Evolutionary conservation across 2,113 vertebrate genomes (phyloP), one percentile per base, ranked within the genome.

Genomic region (Dipodomys stephensi): DNA sequence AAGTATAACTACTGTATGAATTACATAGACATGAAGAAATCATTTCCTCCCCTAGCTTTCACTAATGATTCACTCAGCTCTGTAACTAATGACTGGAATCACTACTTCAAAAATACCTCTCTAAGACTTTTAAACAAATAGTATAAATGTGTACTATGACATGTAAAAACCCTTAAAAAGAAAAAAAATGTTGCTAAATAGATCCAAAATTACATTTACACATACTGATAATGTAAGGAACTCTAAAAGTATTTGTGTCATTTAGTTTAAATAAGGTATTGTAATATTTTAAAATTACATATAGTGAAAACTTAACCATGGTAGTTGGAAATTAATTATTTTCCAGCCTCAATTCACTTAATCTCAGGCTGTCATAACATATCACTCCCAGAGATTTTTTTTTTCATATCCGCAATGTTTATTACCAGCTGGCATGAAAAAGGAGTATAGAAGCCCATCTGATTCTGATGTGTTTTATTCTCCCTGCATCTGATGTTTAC

Each of bases 11-110:
- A 49, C 10, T 94, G 49, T 13, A 82, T 80, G 64, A 94, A 83
- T 91, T 94, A 93, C 44, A 60, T 65, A 77, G 23, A 87, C 83
- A 93, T 57, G 15, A 97, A 97, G 0, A 96, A 94, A 94, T 95
- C 12, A 83, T 69, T 95, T 20, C 53, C 77, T 71, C 13, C 68
- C 15, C 7, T 57, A 39, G 39, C 53, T 57, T 16, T 11, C 39
- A 92, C 46, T 83, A 86, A 39, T 39, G 39, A 39, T 39, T 39
- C 39, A 39, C 39, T 39, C 39, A 39, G 39, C 39, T 39, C 39
- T 39, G 39, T 5, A 39, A 39, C 35, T 39, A 39, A 71, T 81
- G 62, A 60, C 8, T 57, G 15, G 82, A 84, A 44, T 3, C 15
- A 87, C 32, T 35, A 60, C n/a, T 82, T 89, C 53, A 65, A 80